Conservation (phyloP, 2,797 vertebrate species). For the Vespertilio murinus region DNA sequence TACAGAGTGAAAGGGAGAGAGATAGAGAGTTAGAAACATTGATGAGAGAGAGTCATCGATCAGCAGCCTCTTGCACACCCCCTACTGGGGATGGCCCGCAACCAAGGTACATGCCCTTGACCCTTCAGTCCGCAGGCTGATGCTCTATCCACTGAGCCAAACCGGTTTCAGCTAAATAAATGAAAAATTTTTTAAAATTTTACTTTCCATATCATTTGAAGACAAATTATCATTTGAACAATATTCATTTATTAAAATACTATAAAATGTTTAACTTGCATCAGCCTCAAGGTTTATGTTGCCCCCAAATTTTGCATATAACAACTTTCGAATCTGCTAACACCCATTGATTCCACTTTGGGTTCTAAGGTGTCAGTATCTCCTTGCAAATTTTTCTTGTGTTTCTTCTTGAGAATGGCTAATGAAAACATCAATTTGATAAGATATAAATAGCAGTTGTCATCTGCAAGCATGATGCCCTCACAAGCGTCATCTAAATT, state of each 20-base stretch:
- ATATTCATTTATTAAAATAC: constrained; percentile 43
- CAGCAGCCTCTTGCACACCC: too few relatives aligned
- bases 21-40: too few relatives aligned
- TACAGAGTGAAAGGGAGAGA: too few relatives aligned
- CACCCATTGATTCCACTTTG: constrained; percentile 90
- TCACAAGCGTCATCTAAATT: not conserved
- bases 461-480: not conserved
- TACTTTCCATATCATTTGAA: constrained; percentile 67
- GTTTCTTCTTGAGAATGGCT: not conserved
- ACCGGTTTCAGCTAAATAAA: constrained; percentile 77
- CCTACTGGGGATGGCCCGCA: too few relatives aligned
- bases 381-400: constrained; percentile 91
- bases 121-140: too few relatives aligned
- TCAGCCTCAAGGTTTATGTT: constrained; percentile 98
- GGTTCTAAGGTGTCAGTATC: constrained; percentile 92
- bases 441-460: not conserved
- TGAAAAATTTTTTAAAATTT: not conserved
- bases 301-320: constrained; percentile 97
- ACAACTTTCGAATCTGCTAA: constrained; percentile 93
- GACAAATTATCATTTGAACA: constrained; percentile 66
- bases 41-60: too few relatives aligned
- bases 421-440: not conserved
- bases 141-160: too few relatives aligned
- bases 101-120: too few relatives aligned
- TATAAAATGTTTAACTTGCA: constrained; percentile 89